A percentile compares a stretch with the other conserved stretches of the same genome.
phyloP scores from a whole-genome alignment of 2,113 vertebrate species.

The Hypanus sabinus region DNA sequence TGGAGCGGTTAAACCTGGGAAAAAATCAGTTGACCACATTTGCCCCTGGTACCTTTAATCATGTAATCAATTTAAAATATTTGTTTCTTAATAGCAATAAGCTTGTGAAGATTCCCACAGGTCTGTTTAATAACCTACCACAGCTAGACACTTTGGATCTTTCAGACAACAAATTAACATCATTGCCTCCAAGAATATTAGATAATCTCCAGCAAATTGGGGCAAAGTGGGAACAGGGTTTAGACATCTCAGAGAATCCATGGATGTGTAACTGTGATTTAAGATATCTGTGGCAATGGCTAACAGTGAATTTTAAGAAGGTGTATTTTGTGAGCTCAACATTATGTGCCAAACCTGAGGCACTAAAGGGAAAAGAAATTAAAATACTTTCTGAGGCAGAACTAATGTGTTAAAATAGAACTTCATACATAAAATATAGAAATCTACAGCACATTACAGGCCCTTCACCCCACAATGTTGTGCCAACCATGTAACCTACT shows the following conservation, averaged over 20 bases:
- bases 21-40: conserved; percentile 59
- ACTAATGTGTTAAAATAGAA: not conserved
- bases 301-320: conserved; percentile 44
- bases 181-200: conserved; percentile 48
- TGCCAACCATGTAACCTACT: no score
- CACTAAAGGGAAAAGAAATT: conserved; percentile 43
- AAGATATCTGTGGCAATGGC: conserved; percentile 55
- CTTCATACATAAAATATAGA: no score
- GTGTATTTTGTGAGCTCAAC: conserved; percentile 42
- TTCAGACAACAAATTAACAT: conserved; percentile 59
- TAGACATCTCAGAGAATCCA: conserved; percentile 67
- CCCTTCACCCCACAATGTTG: no score
- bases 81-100: conserved; percentile 64
- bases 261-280: conserved; percentile 62
- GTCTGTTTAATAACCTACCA: conserved; percentile 52
- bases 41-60: conserved; percentile 42
- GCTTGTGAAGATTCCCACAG: conserved; percentile 47
- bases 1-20: conserved; percentile 62
- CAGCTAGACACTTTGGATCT: conserved; percentile 57
- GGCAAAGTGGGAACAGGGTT: conserved; percentile 44
- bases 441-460: no score
- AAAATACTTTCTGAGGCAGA: conserved; percentile 41
- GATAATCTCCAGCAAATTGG: conserved; percentile 48
- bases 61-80: conserved; percentile 46
- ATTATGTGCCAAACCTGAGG: conserved; percentile 49